Conservation (phyloP, 2,113 vertebrate species). For the Grantiella picta region DNA sequence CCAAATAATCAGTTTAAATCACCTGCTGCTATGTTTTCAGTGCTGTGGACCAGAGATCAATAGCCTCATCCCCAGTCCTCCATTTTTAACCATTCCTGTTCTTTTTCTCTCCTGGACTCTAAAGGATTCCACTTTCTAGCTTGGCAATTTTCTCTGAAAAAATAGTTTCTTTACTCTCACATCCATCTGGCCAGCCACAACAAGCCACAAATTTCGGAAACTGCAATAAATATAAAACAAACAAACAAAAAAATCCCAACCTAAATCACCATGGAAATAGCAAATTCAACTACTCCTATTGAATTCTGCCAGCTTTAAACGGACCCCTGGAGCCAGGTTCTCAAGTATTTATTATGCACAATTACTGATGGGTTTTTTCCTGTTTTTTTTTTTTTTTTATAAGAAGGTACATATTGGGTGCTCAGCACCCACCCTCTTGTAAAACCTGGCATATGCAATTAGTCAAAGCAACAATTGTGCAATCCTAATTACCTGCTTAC, state of each 20-base stretch:
- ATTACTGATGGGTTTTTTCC: neutral
- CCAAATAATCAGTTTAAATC: neutral
- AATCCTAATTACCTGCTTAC: constrained; percentile 7
- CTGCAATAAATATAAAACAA: neutral
- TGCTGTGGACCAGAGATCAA: neutral
- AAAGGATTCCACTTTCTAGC: neutral
- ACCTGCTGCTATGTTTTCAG: neutral
- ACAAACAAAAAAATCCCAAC: neutral
- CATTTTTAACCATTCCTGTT: neutral
- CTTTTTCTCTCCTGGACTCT: neutral
- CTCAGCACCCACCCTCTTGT: neutral
- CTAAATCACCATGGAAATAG: neutral
- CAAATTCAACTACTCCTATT: neutral
- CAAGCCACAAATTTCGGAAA: constrained; percentile 41
- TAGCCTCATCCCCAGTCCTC: neutral
- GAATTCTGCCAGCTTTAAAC: neutral
- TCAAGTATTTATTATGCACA: neutral
- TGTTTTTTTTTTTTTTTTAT: neutral
- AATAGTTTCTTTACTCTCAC: neutral
- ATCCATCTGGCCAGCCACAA: neutral
- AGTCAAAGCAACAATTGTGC: neutral
- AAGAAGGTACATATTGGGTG: neutral
- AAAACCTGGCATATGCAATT: neutral
- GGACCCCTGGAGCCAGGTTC: neutral
- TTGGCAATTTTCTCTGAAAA: neutral